phyloP scores from a whole-genome alignment of 2,888 invertebrate species.

The Apamea crenata region DNA sequence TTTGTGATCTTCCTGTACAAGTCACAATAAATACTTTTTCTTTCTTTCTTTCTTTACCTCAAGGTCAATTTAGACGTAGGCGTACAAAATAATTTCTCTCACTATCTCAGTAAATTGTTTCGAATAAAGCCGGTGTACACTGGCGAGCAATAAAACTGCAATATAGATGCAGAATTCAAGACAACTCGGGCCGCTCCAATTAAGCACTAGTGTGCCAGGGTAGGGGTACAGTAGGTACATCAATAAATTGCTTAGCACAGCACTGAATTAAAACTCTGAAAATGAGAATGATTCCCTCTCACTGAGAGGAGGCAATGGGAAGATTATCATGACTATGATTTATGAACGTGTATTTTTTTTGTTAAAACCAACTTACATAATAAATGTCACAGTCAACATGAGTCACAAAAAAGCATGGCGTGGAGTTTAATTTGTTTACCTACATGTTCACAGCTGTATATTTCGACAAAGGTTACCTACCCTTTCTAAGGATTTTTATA shows the following conservation, averaged over 20 bases:
- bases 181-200: slow-evolving; percentile 64
- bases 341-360: neutral
- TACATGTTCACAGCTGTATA: no score
- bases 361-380: neutral
- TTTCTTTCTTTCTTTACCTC: no score
- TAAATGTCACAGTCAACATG: neutral
- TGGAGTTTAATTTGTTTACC: neutral
- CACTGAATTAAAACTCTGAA: neutral
- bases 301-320: no score
- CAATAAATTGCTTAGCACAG: neutral
- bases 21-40: no score
- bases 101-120: slow-evolving; percentile 40
- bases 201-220: slow-evolving; percentile 56
- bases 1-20: no score
- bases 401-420: neutral
- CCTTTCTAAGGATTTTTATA: neutral
- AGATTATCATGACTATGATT: no score
- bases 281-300: neutral
- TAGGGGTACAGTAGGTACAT: slow-evolving; percentile 25
- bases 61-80: neutral
- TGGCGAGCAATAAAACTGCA: slow-evolving; percentile 60
- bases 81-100: slow-evolving; percentile 21
- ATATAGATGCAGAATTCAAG: slow-evolving; percentile 64
- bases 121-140: slow-evolving; percentile 29
- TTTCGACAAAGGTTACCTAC: neutral